Evolutionary conservation across 2,888 invertebrate species (phyloP), one percentile per base, ranked within the genome.

Genomic region (Morinoia aosen): DNA sequence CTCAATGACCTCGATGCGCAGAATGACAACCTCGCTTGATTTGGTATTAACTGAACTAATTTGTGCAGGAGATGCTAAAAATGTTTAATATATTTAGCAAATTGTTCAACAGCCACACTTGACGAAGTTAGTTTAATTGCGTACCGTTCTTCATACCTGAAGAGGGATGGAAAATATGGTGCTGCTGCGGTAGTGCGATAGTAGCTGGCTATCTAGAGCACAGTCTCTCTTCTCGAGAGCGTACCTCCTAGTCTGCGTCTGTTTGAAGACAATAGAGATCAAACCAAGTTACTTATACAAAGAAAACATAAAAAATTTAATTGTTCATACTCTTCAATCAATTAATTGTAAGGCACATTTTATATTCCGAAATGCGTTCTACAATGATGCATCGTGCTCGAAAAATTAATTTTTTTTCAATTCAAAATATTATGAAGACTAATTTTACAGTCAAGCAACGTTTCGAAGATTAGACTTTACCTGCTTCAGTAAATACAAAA

Each of bases 1-100:
- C 90, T 90, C 90, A 40, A 16, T 90, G 90, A 90, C 90, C 90
- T 90, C 90, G 90, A 14, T 40, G 90, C 90, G 11, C 12, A 76
- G 25, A 33, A 61, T 61, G 61, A 76, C 76, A 33, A 33, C 25
- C 76, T 25, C 25, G 33, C 76, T 76, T 33, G 76, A 76, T 76
- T 76, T 76, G 25, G 33, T 14, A 76, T 33, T 33, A 33, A 76
- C 76, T 76, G 3, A 19, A 76, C 76, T 2, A 19, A 76, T 25
- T 33, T 76, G 25, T 3, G 76, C 25, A 19, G 76, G 16, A 76
- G 76, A 16, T 19, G 25, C 2, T 10, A 10, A 0, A 76, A 33
- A 76, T 19, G 25, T 19, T 76, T 16, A 33, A 76, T 19, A 76
- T 76, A 76, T 76, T 12, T 5, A 61, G 61, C 8, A 16, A 12